Evolutionary conservation across 2,797 vertebrate species (phyloP).

Genomic region (Choloepus didactylus): DNA sequence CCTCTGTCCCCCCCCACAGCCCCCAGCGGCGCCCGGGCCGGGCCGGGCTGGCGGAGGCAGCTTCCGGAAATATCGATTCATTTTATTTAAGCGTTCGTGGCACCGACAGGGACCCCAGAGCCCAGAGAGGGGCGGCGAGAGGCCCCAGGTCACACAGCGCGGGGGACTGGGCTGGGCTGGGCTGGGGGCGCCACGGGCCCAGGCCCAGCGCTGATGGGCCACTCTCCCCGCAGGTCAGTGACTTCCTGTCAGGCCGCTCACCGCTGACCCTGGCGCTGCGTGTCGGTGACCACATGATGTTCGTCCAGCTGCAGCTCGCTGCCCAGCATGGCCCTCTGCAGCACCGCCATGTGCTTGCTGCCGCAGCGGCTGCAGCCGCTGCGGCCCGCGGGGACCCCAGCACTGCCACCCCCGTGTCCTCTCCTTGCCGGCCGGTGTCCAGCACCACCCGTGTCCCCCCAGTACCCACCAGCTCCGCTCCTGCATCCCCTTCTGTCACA

Average conservation of each 20-base stretch:
- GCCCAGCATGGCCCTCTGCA: constrained; percentile 96
- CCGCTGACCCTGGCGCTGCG: constrained; percentile 96
- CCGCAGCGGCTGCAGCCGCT: constrained; percentile 82
- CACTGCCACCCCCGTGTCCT: constrained; percentile 84
- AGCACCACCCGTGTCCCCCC: constrained; percentile 85
- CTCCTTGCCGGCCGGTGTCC: constrained; percentile 84
- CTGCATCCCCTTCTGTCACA: constrained; percentile 90
- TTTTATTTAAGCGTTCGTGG: constrained; percentile 85
- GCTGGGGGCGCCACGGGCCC: constrained; percentile 50
- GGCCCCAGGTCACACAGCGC: constrained; percentile 82
- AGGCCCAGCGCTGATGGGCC: constrained; percentile 30
- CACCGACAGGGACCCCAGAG: constrained; percentile 85
- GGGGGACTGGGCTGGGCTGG: constrained; percentile 83
- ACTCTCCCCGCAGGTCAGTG: constrained; percentile 92
- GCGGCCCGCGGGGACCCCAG: constrained; percentile 91
- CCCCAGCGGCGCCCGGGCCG: constrained; percentile 84
- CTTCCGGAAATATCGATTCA: constrained; percentile 86
- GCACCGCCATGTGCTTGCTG: constrained; percentile 88
- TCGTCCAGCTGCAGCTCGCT: constrained; percentile 96
- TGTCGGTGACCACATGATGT: constrained; percentile 97
- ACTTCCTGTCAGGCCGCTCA: constrained; percentile 96
- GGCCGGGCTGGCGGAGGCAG: constrained; percentile 83
- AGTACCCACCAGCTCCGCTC: constrained; percentile 87
- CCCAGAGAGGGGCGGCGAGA: constrained; percentile 85
- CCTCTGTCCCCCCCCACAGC: constrained; percentile 79